Conservation (phyloP, 2,113 vertebrate genomes). For the Morone chrysops region DNA sequence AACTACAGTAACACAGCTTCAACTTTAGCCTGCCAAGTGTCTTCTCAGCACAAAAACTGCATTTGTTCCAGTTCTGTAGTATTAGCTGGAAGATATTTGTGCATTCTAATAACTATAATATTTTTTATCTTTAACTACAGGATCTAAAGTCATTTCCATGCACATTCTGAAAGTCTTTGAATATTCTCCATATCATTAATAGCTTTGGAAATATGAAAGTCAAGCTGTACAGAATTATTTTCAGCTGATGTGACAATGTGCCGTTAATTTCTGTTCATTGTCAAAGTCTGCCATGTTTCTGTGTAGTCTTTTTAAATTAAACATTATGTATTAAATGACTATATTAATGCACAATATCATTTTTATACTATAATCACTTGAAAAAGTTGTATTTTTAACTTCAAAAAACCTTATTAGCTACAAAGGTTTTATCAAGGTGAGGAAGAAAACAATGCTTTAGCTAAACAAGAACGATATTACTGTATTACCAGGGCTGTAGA, state of each 20-base stretch:
- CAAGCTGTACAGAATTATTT: background rate
- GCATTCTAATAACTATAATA: background rate
- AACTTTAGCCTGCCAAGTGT: background rate
- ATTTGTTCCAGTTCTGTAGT: background rate
- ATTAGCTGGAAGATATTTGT: background rate
- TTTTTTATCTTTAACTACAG: slow-evolving; percentile 1
- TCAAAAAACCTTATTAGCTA: background rate
- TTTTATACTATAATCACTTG: no score
- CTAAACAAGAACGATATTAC: background rate
- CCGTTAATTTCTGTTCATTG: background rate
- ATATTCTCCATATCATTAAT: background rate
- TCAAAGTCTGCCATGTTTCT: background rate
- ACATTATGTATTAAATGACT: background rate
- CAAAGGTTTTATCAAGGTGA: background rate
- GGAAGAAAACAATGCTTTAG: no score
- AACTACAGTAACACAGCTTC: background rate
- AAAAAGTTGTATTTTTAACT: background rate
- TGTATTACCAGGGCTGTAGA: background rate
- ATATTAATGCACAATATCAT: background rate
- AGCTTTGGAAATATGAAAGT: slow-evolving; percentile 13
- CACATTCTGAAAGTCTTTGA: slow-evolving; percentile 1
- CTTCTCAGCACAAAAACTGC: background rate
- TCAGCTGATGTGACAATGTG: background rate
- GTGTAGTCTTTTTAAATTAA: background rate
- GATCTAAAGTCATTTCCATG: background rate